Evolutionary conservation across 2,797 vertebrate genomes (phyloP).

Genomic region (Sparus aurata): DNA sequence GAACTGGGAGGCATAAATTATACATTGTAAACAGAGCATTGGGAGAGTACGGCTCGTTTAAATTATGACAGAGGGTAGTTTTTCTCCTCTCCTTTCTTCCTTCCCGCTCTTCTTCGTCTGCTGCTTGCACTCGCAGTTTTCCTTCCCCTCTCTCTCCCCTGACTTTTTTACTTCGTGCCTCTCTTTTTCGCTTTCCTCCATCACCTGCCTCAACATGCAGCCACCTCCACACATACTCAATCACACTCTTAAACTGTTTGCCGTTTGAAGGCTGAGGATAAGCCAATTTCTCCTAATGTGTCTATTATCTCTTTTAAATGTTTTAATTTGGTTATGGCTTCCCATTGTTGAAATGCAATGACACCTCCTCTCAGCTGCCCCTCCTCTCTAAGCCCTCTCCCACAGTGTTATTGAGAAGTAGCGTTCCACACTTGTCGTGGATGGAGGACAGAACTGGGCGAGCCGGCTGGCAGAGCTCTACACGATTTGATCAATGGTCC

Average conservation of each 20-base stretch:
- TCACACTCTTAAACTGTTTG: slow-evolving; percentile 30
- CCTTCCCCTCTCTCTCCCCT: slow-evolving; percentile 18
- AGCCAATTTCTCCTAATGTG: slow-evolving; percentile 13
- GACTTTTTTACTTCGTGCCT: slow-evolving; percentile 27
- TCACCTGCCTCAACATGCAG: slow-evolving; percentile 29
- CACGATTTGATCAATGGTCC: slow-evolving; percentile 92
- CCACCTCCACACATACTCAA: not conserved
- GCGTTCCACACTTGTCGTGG: slow-evolving; percentile 45
- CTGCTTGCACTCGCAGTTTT: slow-evolving; percentile 40
- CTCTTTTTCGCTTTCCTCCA: slow-evolving; percentile 27
- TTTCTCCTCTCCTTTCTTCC: slow-evolving; percentile 77
- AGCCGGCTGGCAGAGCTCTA: slow-evolving; percentile 75
- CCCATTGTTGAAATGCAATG: not conserved
- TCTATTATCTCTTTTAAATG: slow-evolving; percentile 7
- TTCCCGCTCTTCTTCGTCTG: slow-evolving; percentile 79
- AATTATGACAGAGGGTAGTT: slow-evolving; percentile 89
- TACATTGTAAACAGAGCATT: slow-evolving; percentile 93
- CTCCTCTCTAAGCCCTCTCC: not conserved
- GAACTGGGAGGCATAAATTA: slow-evolving; percentile 94
- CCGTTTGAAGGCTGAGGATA: slow-evolving; percentile 4
- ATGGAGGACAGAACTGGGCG: slow-evolving; percentile 46
- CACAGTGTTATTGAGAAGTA: slow-evolving; percentile 64
- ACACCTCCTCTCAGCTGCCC: not conserved
- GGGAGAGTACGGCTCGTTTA: slow-evolving; percentile 89
- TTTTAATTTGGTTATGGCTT: slow-evolving; percentile 8